Base-by-base conservation (phyloP, 1,140 invertebrate species). In the Nylanderia fulva region DNA sequence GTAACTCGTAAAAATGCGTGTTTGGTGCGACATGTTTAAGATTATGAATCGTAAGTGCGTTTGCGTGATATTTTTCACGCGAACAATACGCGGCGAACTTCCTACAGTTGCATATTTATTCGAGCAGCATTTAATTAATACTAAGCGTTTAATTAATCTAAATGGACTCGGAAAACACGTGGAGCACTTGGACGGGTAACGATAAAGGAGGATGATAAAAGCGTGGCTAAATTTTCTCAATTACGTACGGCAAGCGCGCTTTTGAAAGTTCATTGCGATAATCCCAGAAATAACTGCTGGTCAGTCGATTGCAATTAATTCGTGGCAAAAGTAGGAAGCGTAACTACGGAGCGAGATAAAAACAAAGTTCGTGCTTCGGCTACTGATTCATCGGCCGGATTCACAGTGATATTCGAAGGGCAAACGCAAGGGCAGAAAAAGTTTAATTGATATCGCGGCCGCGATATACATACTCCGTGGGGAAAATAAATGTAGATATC, bases 91-190 rank as follows among this genome's bases (percentile, higher is more conserved):
- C 66, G 64, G 13, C 18, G 29, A 24, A 58, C 58, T 71, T 45
- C 54, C 66, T 42, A 29, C 36, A 2, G 52, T 24, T 33, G 66
- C 66, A 42, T 72, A 72, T 72, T 71, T 82, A 82, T 82, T 68
- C 52, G 77, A 42, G 24, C 77, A 13, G 76, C 18, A 13, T 82
- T 82, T 82, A 82, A 82, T 80, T 45, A 58, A 80, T 80, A 80
- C 6, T 27, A 24, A 54, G 5, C 58, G 24, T 85, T 87, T 87
- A 87, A 86, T 87, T 86, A 86, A 87, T 88, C 60, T 66, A 88
- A 88, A 66, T 85, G 86, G 29, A 58, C 39, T 68, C 42, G 82
- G 45, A 66, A n/a, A 63, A 15, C 29, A 56, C 54, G 39, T 27
- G 11, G 24, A 36, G 27, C 27, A 52, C 9, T 56, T 36, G 52